Evolutionary conservation across 2,888 invertebrate genomes (phyloP), one percentile per base, ranked within the genome.

Genomic region (Microctonus hyperodae): DNA sequence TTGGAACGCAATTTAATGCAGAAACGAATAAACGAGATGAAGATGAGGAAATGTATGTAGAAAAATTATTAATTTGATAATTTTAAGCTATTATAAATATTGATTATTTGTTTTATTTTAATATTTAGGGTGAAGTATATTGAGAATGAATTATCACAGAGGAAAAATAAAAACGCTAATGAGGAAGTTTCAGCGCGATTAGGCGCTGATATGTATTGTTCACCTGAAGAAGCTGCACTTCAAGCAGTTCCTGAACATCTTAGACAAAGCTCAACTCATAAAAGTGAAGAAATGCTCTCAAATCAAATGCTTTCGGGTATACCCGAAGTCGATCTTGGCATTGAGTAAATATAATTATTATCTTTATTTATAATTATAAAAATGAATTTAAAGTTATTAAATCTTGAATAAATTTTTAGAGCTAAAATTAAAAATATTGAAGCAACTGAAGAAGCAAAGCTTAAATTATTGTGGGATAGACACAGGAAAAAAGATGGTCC

Each of bases 301-400:
- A 98, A 98, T 88, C 98, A 99, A 87, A 99, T 99, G 99, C 87
- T 99, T 4, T 98, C 96, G 80, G 99, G 99, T 40, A 99, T 99
- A 73, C 99, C 99, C 0, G 99, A 99, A 87, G 96, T 99, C 0
- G 98, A 99, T 85, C 88, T 99, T 62, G 99, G 99, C n/a, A 97
- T 99, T 75, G 97, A 98, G 89, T 90, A 81, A 84, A 87, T 84
- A 56, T 44, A 23, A 28, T 59, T 60, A 20, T 10, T 35, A 65
- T 10, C 11, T 60, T 37, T 40, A 37, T 44, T 10, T 44, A 33
- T 20, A 22, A 25, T 53, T 59, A 10, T 16, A 51, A 31, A 5
- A 48, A 20, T 22, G 1, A 40, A 56, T 65, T 68, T 67, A 61
- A 63, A 67, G 66, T 53, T 65, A 63, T 20, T 56, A n/a, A 68